Percentiles rank a stretch among this genome's conserved stretches.
Evolutionary conservation across 2,113 vertebrate species (phyloP).

Genomic region (Hirundichthys speculiger): DNA sequence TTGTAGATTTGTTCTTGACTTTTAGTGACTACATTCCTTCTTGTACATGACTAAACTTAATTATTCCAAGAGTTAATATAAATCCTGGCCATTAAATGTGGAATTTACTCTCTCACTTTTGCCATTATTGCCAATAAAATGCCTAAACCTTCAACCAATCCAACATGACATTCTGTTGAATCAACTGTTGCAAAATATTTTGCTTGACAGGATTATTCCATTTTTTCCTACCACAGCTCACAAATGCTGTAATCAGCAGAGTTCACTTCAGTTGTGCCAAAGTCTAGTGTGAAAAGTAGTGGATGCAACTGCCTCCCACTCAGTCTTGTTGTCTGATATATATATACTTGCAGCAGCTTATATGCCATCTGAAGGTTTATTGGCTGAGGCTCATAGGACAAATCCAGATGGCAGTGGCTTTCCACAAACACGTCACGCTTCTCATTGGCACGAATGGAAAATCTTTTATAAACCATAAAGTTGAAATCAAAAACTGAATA

Average conservation of each 20-base stretch:
- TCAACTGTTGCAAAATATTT: conserved; percentile 19
- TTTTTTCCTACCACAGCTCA: conserved; percentile 14
- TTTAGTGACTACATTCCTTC: conserved; percentile 36
- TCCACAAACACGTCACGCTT: conserved; percentile 9
- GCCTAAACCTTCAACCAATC: conserved; percentile 15
- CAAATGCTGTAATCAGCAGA: conserved; percentile 33
- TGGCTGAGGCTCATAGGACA: background rate
- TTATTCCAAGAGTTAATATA: conserved; percentile 20
- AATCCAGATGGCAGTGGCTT: conserved; percentile 18
- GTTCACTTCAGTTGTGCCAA: conserved; percentile 23
- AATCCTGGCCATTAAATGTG: conserved; percentile 8
- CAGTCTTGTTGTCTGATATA: conserved; percentile 1
- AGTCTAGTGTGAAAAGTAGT: conserved; percentile 48
- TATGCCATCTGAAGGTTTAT: background rate
- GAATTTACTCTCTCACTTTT: conserved; percentile 10
- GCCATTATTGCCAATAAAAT: conserved; percentile 24
- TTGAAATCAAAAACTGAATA: conserved; percentile 4
- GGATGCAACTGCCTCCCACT: conserved; percentile 45
- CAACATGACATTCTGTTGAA: background rate
- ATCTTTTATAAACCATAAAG: background rate
- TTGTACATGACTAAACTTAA: conserved; percentile 16
- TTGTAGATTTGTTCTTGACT: conserved; percentile 34
- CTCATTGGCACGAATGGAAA: background rate
- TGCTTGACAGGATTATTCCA: background rate
- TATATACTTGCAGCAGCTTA: conserved; percentile 21